Base-by-base conservation (phyloP, 2,888 invertebrate species). In the Empis stercorea region DNA sequence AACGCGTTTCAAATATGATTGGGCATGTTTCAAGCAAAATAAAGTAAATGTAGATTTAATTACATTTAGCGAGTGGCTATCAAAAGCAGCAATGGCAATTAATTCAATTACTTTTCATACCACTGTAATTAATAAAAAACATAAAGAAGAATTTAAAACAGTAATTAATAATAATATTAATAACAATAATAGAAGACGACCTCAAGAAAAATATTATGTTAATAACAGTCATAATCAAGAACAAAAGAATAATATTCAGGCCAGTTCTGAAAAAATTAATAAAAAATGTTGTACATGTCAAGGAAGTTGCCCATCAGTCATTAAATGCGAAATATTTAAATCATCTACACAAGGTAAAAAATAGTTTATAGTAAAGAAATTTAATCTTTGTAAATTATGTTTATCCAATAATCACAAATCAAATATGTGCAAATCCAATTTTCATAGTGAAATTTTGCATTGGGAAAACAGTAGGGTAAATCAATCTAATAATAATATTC, bases 21-120 rank as follows among this genome's bases (percentile, higher is more conserved):
- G 48, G 48, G 50, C 48, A 11, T 20, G 48, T 11, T 46, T 48
- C 6, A 48, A 46, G 14, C 44, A 40, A 30, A 11, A n/a, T 14
- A 27, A 46, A n/a, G 7, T n/a, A 10, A 13, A 9, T 30, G 39
- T 36, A 15, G 43, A 16, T 1, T 43, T 50, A 1, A 10, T 10
- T 3, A 34, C 47, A 11, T 48, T 50, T 20, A 45, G 43, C 17
- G 23, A 13, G 2, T 50, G 45, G 50, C 15, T 50, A 20, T 48
- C 36, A 13, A 30, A 36, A n/a, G 10, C 43, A 15, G 46, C 46
- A 11, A 34, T 36, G 10, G 16, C 44, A 16, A 39, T 47, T 11
- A 44, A 30, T 20, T 38, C 34, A 7, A 40, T 44, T 2, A 16
- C 13, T 4, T 17, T 16, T 15, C 30, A 27, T 30, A 17, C 13